These are phyloP conservation scores for Graphium colonna DNA, from an alignment of 2,888 invertebrate genomes.

Conservation along the genomic window DNA sequence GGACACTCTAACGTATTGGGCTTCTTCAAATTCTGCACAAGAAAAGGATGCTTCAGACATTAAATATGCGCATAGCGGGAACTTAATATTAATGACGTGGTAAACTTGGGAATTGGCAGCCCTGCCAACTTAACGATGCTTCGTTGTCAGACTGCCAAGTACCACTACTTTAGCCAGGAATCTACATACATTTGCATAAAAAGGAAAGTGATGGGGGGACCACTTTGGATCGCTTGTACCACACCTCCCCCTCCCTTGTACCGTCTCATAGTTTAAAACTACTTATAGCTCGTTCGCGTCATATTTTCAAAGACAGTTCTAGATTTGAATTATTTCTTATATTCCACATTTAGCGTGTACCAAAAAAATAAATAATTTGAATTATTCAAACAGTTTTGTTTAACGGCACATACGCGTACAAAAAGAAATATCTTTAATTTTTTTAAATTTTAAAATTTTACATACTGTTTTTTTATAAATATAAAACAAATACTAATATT, in stretches of 20 bases:
- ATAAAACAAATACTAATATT: no score
- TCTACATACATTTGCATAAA: conserved; percentile 67
- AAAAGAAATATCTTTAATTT: no score
- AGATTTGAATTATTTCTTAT: neutral
- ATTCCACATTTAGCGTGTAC: no score
- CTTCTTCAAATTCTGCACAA: neutral
- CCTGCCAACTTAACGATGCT: conserved; percentile 29
- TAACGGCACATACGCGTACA: no score
- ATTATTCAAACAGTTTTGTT: no score
- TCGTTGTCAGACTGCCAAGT: conserved; percentile 30
- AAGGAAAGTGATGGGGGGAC: conserved; percentile 31
- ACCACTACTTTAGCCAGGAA: conserved; percentile 30
- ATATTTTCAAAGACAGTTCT: neutral
- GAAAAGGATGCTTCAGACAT: conserved; percentile 8
- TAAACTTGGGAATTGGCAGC: conserved; percentile 26
- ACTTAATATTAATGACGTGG: conserved; percentile 20
- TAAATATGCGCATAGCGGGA: conserved; percentile 18
- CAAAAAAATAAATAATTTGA: no score
- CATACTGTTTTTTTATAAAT: no score
- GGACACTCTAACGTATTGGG: conserved; percentile 5
- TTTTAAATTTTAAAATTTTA: no score
- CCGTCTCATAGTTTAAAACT: conserved; percentile 8
- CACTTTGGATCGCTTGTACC: conserved; percentile 37
- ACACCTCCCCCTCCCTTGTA: neutral
- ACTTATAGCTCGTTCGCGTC: neutral